phyloP scores from a whole-genome alignment of 2,888 invertebrate genomes.

The Dryomyza anilis region DNA sequence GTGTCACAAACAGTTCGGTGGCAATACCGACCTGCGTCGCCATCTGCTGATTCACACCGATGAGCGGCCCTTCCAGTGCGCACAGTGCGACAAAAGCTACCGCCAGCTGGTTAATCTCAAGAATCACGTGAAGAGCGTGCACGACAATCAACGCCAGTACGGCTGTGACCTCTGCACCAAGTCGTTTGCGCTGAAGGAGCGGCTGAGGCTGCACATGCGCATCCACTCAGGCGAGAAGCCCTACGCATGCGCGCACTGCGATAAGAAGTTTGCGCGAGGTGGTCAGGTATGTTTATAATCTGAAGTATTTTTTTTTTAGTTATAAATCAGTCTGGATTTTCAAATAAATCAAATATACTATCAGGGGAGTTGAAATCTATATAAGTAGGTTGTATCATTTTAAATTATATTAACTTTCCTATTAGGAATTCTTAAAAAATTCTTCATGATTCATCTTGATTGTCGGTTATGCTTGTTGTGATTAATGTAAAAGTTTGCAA shows the following conservation, averaged over 20 bases:
- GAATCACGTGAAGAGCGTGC: constrained; percentile 64
- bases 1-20: constrained; percentile 70
- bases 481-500: too few relatives aligned
- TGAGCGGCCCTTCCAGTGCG: constrained; percentile 69
- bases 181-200: constrained; percentile 76
- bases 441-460: too few relatives aligned
- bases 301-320: too few relatives aligned
- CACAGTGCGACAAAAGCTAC: constrained; percentile 69
- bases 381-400: too few relatives aligned
- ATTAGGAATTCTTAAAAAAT: too few relatives aligned
- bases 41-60: constrained; percentile 72
- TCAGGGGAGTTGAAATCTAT: too few relatives aligned
- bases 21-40: constrained; percentile 70
- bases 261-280: constrained; percentile 72
- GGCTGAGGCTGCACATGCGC: constrained; percentile 74
- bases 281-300: constrained; percentile 66
- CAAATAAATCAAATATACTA: too few relatives aligned
- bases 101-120: constrained; percentile 70
- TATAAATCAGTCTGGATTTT: too few relatives aligned
- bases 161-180: constrained; percentile 77
- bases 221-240: constrained; percentile 76
- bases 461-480: too few relatives aligned
- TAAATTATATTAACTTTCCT: too few relatives aligned
- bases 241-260: constrained; percentile 69
- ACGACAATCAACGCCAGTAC: constrained; percentile 62